Conservation (phyloP, 2,797 vertebrate species). For the Acanthornis magna region DNA sequence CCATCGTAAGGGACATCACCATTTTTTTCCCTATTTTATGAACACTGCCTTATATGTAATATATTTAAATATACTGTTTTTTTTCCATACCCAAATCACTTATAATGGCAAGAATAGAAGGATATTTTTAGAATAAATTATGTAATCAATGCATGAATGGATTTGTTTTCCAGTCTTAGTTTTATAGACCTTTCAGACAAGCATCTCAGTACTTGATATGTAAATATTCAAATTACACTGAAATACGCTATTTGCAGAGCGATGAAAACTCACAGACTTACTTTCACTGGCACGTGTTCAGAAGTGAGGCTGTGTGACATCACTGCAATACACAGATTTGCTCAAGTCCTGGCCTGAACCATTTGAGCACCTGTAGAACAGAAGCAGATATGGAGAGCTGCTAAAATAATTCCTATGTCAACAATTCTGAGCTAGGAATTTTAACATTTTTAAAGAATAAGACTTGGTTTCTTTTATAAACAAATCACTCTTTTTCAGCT, state of each 20-base stretch:
- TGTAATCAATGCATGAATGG: constrained; percentile 18
- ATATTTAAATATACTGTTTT: background rate
- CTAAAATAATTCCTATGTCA: background rate
- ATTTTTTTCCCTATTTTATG: background rate
- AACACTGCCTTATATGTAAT: background rate
- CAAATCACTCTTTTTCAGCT: background rate
- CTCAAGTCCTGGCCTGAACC: background rate
- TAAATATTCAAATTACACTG: background rate
- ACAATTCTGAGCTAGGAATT: background rate
- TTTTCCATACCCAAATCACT: background rate
- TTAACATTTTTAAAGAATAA: background rate
- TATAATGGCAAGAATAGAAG: background rate
- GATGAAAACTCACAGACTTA: background rate
- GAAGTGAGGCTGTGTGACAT: background rate
- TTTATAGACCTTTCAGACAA: background rate
- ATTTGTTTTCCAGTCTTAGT: constrained; percentile 34
- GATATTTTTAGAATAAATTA: constrained; percentile 61
- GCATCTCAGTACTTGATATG: background rate
- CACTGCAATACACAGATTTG: background rate
- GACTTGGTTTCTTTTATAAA: background rate
- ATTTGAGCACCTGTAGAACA: background rate
- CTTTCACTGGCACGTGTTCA: background rate
- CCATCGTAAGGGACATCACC: background rate
- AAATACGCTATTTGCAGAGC: background rate
- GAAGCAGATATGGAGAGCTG: background rate